phyloP scores from a whole-genome alignment of 2,888 invertebrate genomes.

The Sarcophaga caerulescens region DNA sequence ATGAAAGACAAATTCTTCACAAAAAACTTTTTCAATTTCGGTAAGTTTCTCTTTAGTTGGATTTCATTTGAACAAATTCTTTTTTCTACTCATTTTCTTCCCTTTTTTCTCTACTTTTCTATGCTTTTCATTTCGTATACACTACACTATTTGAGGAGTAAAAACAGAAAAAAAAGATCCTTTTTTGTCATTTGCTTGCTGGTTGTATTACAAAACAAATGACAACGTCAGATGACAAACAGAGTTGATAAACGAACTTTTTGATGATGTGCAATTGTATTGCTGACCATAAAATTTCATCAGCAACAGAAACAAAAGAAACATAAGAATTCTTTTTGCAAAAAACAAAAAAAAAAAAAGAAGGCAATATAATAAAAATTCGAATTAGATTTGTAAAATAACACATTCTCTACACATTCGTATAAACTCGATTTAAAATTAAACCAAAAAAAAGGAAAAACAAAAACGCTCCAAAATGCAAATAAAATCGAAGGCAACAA shows the following conservation, averaged over 20 bases:
- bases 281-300: slow-evolving; percentile 69
- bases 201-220: slow-evolving; percentile 62
- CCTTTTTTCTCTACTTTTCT: background rate
- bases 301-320: slow-evolving; percentile 46
- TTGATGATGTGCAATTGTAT: slow-evolving; percentile 64
- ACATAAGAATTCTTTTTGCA: background rate
- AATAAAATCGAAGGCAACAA: slow-evolving; percentile 12
- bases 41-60: slow-evolving; percentile 57
- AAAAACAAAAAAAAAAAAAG: slow-evolving; percentile 20
- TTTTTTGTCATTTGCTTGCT: slow-evolving; percentile 21
- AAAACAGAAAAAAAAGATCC: background rate
- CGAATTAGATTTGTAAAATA: slow-evolving; percentile 57
- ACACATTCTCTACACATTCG: background rate
- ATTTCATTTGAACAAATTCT: slow-evolving; percentile 45
- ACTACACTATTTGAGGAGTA: background rate
- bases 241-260: slow-evolving; percentile 67
- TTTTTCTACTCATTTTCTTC: background rate
- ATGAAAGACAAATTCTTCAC: slow-evolving; percentile 62
- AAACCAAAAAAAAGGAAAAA: background rate
- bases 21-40: slow-evolving; percentile 66
- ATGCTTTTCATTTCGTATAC: background rate
- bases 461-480: slow-evolving; percentile 5
- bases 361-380: slow-evolving; percentile 43
- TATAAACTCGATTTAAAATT: background rate
- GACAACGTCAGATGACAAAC: slow-evolving; percentile 65